These are phyloP conservation scores for Varroa destructor DNA, from an alignment of 1,140 invertebrate genomes.

Conservation along the genomic window DNA sequence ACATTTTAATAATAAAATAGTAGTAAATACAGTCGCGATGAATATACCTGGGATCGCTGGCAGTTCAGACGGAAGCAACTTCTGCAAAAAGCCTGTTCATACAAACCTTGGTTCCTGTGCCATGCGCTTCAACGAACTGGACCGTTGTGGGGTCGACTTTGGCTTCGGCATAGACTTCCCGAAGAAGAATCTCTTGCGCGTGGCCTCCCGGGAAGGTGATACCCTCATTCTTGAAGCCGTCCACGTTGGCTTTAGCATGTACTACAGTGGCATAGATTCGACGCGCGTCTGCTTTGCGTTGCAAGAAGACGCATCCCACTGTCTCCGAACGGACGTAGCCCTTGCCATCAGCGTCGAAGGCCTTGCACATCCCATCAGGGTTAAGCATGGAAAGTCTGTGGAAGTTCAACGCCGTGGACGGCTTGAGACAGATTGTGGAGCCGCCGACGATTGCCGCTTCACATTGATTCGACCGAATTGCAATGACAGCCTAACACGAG, in stretches of 20 bases:
- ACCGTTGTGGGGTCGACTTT: slow-evolving; percentile 39
- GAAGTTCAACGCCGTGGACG: slow-evolving; percentile 78
- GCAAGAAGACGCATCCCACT: slow-evolving; percentile 45
- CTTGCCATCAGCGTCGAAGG: slow-evolving; percentile 76
- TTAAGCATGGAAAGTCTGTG: slow-evolving; percentile 79
- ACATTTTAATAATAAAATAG: too few relatives aligned
- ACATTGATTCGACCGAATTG: slow-evolving; percentile 69
- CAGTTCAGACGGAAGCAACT: too few relatives aligned
- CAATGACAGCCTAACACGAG: slow-evolving; percentile 59
- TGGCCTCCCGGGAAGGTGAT: slow-evolving; percentile 46
- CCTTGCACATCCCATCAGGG: slow-evolving; percentile 73
- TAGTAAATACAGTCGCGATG: too few relatives aligned
- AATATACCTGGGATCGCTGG: too few relatives aligned
- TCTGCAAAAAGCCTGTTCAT: too few relatives aligned
- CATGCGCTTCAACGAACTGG: slow-evolving; percentile 43
- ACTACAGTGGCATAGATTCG: slow-evolving; percentile 49
- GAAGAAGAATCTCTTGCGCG: slow-evolving; percentile 39
- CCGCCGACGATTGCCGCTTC: slow-evolving; percentile 85
- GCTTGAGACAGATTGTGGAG: slow-evolving; percentile 67
- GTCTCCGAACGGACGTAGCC: slow-evolving; percentile 68
- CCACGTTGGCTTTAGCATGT: slow-evolving; percentile 71
- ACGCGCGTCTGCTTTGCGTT: slow-evolving; percentile 42
- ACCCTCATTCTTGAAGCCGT: slow-evolving; percentile 73
- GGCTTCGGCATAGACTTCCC: slow-evolving; percentile 39
- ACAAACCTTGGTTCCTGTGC: slow-evolving; percentile 46